Conservation (phyloP, 2,113 vertebrate species). For the Hymenochirus boettgeri region DNA sequence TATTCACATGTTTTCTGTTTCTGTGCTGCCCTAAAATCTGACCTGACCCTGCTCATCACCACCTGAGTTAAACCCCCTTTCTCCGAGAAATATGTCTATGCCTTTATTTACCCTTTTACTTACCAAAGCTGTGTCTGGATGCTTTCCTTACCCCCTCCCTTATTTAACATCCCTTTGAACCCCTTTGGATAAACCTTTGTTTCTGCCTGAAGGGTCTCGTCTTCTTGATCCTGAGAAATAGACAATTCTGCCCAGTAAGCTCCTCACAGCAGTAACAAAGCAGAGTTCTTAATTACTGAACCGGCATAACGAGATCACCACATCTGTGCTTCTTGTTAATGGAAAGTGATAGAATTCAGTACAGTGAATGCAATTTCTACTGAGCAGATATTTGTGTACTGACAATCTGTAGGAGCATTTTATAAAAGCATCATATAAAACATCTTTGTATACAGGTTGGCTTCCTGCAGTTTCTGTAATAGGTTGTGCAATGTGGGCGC, state of each 20-base stretch:
- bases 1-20: no score
- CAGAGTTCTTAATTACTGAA: constrained; percentile 16
- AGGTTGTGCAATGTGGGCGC: no score
- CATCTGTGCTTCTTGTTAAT: constrained; percentile 9
- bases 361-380: neutral
- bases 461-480: neutral
- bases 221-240: neutral
- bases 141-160: neutral
- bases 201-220: neutral
- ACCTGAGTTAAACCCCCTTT: no score
- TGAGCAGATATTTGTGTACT: neutral
- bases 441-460: neutral
- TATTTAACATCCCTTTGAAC: neutral
- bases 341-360: constrained; percentile 5
- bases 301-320: constrained; percentile 4
- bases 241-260: neutral
- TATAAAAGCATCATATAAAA: constrained; percentile 9
- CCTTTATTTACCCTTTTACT: neutral
- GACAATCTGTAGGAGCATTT: neutral
- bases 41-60: no score
- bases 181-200: neutral
- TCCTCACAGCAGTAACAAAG: neutral
- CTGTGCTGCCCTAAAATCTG: no score
- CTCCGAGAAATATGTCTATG: no score
- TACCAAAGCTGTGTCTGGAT: neutral